These are phyloP conservation scores for Papilio glaucus DNA, from an alignment of 1,140 invertebrate species.

Conservation along the genomic window DNA sequence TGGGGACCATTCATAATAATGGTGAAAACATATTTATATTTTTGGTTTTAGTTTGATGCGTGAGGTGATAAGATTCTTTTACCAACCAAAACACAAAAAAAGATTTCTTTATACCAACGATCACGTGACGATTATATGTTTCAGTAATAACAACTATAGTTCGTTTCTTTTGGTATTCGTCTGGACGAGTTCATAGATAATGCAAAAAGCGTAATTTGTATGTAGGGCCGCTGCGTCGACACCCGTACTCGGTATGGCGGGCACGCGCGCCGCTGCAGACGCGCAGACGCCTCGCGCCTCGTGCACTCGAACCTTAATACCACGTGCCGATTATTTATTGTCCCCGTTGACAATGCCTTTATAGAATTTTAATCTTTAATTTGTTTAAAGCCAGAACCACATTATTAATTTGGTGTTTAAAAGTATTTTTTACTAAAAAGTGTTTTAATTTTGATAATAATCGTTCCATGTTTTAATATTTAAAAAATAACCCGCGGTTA, in stretches of 20 bases:
- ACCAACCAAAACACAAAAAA: no score
- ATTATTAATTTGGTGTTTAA: neutral
- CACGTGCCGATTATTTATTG: constrained; percentile 37
- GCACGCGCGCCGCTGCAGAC: constrained; percentile 44
- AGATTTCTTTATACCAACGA: no score
- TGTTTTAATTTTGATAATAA: no score
- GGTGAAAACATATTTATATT: no score
- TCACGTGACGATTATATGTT: neutral
- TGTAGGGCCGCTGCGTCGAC: constrained; percentile 1
- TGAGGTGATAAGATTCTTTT: no score
- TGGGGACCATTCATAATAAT: no score
- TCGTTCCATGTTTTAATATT: no score
- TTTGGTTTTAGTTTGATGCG: no score
- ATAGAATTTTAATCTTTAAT: constrained; percentile 13
- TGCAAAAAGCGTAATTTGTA: constrained; percentile 27
- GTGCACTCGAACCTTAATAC: neutral
- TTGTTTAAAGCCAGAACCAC: neutral
- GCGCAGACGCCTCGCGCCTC: constrained; percentile 40
- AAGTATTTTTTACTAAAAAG: neutral
- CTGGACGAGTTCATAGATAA: constrained; percentile 5
- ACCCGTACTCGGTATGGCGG: constrained; percentile 24
- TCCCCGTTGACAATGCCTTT: neutral
- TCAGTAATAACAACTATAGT: neutral
- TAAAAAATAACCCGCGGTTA: no score
- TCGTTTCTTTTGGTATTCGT: neutral